These are phyloP conservation scores for Caenorhabditis sp. DNA, from an alignment of 2,888 invertebrate genomes.

Conservation along the genomic window DNA sequence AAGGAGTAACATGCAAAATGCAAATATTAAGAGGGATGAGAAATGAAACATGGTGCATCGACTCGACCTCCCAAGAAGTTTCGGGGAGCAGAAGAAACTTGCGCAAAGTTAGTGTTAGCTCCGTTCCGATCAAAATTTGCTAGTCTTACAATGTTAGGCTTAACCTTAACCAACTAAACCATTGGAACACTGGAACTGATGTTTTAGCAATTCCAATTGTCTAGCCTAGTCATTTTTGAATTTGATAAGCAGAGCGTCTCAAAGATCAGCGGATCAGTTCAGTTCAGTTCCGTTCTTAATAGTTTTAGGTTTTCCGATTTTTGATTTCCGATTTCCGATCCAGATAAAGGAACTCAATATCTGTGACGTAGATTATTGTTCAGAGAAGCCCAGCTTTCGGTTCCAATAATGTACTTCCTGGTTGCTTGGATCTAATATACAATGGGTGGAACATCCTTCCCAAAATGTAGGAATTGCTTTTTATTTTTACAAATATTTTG, in stretches of 20 bases:
- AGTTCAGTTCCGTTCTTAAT: no score
- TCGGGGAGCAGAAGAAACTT: neutral
- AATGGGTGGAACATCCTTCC: no score
- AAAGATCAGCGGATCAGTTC: neutral
- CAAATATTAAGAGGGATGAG: conserved; percentile 39
- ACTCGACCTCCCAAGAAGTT: conserved; percentile 30
- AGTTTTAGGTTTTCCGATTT: conserved; percentile 37
- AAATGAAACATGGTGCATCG: conserved; percentile 32
- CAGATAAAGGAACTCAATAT: neutral
- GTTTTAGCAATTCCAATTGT: no score
- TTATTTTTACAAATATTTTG: no score
- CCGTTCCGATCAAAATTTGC: conserved; percentile 40
- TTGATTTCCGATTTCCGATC: no score
- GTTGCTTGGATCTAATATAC: neutral
- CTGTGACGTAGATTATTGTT: conserved; percentile 9
- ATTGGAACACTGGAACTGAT: conserved; percentile 16
- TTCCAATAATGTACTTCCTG: conserved; percentile 8
- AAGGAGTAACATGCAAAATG: conserved; percentile 12
- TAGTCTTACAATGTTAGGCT: neutral
- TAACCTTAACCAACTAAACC: conserved; percentile 2
- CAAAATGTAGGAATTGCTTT: no score
- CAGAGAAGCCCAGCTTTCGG: conserved; percentile 25
- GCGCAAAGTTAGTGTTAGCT: conserved; percentile 9
- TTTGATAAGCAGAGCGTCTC: no score
- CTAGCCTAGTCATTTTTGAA: no score